phyloP scores from a whole-genome alignment of 2,113 vertebrate species.

The Ardeotis arabs region DNA sequence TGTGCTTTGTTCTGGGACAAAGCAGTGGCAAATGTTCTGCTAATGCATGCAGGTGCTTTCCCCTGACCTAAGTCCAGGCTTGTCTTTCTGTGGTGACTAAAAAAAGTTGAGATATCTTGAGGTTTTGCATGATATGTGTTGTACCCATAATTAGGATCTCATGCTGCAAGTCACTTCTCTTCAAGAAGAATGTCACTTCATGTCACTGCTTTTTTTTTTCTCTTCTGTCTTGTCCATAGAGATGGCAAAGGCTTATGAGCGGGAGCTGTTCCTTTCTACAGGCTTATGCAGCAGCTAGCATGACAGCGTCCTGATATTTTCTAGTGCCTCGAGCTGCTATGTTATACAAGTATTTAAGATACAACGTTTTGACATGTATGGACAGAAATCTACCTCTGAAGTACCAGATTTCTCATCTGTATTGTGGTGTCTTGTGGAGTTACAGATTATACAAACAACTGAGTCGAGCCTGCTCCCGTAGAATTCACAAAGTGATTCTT shows the following conservation, averaged over 20 bases:
- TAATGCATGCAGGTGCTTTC: neutral
- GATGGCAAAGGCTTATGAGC: neutral
- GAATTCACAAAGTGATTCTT: neutral
- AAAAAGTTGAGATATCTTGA: neutral
- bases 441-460: neutral
- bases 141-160: neutral
- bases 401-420: neutral
- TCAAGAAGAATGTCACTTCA: neutral
- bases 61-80: neutral
- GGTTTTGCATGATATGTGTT: accelerated
- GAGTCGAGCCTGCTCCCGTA: accelerated
- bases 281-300: neutral
- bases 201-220: neutral
- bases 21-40: neutral
- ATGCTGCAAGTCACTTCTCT: neutral
- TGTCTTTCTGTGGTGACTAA: neutral
- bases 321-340: neutral
- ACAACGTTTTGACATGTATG: neutral
- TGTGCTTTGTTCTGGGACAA: neutral
- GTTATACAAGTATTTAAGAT: neutral
- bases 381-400: neutral
- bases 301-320: neutral
- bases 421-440: neutral
- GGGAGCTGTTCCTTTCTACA: neutral
- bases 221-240: neutral